Base-by-base conservation (phyloP, 2,888 invertebrate species). In the Anaspis maculata region DNA sequence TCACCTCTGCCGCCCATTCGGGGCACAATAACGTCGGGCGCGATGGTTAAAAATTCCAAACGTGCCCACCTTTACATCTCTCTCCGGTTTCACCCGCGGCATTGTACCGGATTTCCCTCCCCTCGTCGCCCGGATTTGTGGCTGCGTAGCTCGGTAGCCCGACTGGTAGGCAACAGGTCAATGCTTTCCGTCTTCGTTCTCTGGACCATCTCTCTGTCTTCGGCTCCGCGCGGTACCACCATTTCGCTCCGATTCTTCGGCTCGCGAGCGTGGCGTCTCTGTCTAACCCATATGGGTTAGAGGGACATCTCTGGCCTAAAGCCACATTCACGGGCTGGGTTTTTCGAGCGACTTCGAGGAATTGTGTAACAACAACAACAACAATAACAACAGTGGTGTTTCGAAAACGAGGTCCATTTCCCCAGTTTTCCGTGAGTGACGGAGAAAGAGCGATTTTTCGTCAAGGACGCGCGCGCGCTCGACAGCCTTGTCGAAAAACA, bases 151-250 rank as follows among this genome's bases (percentile, higher is more conserved):
- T 51, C 62, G 56, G 73, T 71, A 63, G 62, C 73, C 70, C 71
- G 69, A 69, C 73, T 72, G 73, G 73, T 73, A 72, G 72, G 72
- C 69, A 70, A 71, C 72, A 69, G 68, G 72, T 72, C 73, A 60
- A 56, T 54, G 71, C 70, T 70, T 70, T 69, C 67, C 68, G 66
- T 67, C 69, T 67, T 53, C 48, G n/a, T n/a, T n/a, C n/a, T n/a
- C n/a, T n/a, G n/a, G n/a, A n/a, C n/a, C n/a, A n/a, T n/a, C n/a
- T n/a, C n/a, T n/a, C n/a, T n/a, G n/a, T n/a, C n/a, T n/a, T n/a
- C n/a, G n/a, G n/a, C 45, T 57, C 45, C 37, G 24, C 45, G 42
- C 49, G 45, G 48, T 58, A 54, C 61, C 63, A 45, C 45, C 48
- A 44, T 46, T 45, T 44, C 61, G 58, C 59, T 60, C 60, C 61